phyloP scores from a whole-genome alignment of 1,140 invertebrate species.

The Apolygus lucorum region DNA sequence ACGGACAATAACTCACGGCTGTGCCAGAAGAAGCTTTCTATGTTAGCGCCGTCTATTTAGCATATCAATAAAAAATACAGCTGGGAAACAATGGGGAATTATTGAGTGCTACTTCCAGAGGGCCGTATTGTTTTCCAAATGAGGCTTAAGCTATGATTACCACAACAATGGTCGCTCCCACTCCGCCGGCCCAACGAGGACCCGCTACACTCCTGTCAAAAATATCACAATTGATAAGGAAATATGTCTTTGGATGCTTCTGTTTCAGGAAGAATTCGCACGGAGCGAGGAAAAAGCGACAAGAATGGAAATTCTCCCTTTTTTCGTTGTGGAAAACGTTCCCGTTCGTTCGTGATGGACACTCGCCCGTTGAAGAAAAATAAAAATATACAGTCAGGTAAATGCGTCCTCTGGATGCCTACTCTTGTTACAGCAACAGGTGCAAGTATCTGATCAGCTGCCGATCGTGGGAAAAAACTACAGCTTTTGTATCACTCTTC shows the following conservation, averaged over 20 bases:
- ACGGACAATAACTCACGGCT: slow-evolving; percentile 26
- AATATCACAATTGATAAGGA: not conserved
- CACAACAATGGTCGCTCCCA: slow-evolving; percentile 24
- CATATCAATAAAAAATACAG: slow-evolving; percentile 30
- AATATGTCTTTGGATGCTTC: not conserved
- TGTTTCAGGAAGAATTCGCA: too few species aligned
- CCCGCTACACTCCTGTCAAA: not conserved
- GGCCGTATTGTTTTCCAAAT: slow-evolving; percentile 30
- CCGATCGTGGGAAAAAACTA: too few species aligned
- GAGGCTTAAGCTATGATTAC: slow-evolving; percentile 30
- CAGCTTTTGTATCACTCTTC: too few species aligned
- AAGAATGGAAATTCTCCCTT: too few species aligned
- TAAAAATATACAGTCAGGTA: too few species aligned
- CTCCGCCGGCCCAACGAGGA: not conserved
- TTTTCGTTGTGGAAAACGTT: too few species aligned
- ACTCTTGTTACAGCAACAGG: too few species aligned
- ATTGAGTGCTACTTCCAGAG: slow-evolving; percentile 27
- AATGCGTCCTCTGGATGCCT: too few species aligned
- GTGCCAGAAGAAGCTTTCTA: slow-evolving; percentile 22
- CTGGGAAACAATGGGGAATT: slow-evolving; percentile 26
- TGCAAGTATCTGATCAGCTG: too few species aligned
- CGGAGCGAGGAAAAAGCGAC: too few species aligned
- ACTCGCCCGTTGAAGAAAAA: too few species aligned
- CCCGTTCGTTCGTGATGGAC: too few species aligned
- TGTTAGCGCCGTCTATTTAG: slow-evolving; percentile 26